Base-by-base conservation (phyloP, 2,113 vertebrate genomes). In the Scytalopus superciliaris region DNA sequence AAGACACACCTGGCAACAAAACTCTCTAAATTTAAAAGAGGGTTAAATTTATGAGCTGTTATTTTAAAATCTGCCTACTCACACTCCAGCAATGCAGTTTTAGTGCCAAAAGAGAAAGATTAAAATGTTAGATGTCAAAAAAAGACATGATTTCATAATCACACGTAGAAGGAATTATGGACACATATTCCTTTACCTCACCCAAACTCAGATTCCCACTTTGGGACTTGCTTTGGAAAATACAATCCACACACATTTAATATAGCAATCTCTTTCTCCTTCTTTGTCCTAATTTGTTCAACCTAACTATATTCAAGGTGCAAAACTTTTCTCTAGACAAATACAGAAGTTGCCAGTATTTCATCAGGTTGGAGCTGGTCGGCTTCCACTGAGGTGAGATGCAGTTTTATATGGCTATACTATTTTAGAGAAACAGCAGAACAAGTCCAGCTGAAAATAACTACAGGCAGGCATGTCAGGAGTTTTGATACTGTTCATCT, bases 51-150 rank as follows among this genome's bases (percentile, higher is more conserved):
- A 77, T 12, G 3, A 90, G 37, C 47, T 84, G 80, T 72, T 90
- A 31, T 75, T 90, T 90, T 84, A 64, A 96, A 96, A 92, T 74
- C 68, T 90, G 72, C 35, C 90, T 67, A 89, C 86, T 92, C 80
- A 93, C 60, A 89, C 52, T 91, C 68, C 66, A 93, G 86, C 75
- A 92, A 95, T 92, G 93, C 31, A 70, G 30, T 35, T 68, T 56
- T 40, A 72, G n/a, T 64, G 80, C 83, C 94, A 92, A 89, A 90
- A 81, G 42, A 78, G 75, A 88, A 74, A 40, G 39, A 91, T 86
- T 94, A 86, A 81, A 81, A 81, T 39, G 22, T 78, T 81, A 82
- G 68, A 69, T 84, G 64, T 84, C 50, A 67, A 63, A 86, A 92
- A 89, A 67, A 22, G 14, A 78, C 19, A 56, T 52, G 18, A 72